Percentiles rank a stretch among this genome's conserved stretches.
These are phyloP conservation scores for Phalera bucephala DNA, from an alignment of 2,888 invertebrate genomes.

Conservation along the genomic window DNA sequence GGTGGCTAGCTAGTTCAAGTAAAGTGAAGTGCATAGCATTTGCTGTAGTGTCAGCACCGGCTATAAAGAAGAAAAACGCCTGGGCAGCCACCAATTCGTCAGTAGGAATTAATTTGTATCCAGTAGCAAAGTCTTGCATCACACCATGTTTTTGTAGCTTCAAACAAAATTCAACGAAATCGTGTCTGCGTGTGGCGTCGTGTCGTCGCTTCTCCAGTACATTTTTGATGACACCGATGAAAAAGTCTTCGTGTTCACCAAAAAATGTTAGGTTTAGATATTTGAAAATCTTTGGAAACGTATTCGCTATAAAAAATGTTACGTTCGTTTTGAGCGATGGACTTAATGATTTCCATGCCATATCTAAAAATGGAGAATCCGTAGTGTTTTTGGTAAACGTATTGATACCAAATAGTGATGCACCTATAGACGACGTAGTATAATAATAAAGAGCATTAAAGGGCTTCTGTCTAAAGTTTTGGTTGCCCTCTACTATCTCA, in stretches of 20 bases:
- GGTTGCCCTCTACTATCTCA: constrained; percentile 36
- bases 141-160: constrained; percentile 53
- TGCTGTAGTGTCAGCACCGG: constrained; percentile 70
- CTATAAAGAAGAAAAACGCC: constrained; percentile 71
- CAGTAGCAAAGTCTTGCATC: constrained; percentile 46
- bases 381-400: constrained; percentile 50
- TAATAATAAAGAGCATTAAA: constrained; percentile 52
- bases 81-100: constrained; percentile 64
- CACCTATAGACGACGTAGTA: constrained; percentile 56
- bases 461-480: constrained; percentile 35
- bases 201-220: constrained; percentile 45
- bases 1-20: constrained; percentile 57
- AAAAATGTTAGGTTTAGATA: constrained; percentile 47
- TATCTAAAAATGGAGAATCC: constrained; percentile 58
- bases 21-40: constrained; percentile 59
- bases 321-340: constrained; percentile 34
- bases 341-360: constrained; percentile 44
- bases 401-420: constrained; percentile 70
- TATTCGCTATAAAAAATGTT: constrained; percentile 30
- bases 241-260: constrained; percentile 52
- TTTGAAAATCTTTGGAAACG: constrained; percentile 41
- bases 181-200: constrained; percentile 34
- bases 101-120: constrained; percentile 47
- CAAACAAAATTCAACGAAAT: constrained; percentile 59
- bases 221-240: constrained; percentile 52